Evolutionary conservation across 2,888 invertebrate species (phyloP).

Genomic region (Papilio gigon): DNA sequence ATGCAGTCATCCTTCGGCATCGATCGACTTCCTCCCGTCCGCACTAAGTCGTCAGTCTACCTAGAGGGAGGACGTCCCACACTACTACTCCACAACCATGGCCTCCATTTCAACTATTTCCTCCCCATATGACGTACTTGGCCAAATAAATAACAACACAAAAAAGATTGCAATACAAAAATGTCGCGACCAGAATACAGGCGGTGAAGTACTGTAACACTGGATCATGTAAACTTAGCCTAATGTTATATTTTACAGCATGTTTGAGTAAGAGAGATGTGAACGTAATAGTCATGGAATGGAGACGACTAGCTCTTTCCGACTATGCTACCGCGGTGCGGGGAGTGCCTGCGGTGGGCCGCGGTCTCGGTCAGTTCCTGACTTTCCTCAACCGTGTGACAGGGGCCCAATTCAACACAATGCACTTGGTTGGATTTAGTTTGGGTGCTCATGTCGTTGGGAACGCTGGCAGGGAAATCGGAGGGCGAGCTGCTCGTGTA

Average conservation of each 20-base stretch:
- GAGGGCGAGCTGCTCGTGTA: constrained; percentile 65
- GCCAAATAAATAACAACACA: too few relatives aligned
- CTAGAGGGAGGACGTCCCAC: too few relatives aligned
- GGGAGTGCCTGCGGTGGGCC: constrained; percentile 67
- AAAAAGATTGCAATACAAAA: too few relatives aligned
- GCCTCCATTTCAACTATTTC: too few relatives aligned
- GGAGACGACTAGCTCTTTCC: constrained; percentile 61
- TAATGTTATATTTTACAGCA: constrained; percentile 50
- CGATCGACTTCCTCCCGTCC: too few relatives aligned
- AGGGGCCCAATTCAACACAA: constrained; percentile 55
- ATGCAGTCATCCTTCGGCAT: too few relatives aligned
- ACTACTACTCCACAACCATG: too few relatives aligned
- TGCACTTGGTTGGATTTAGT: constrained; percentile 77
- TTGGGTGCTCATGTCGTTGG: constrained; percentile 76
- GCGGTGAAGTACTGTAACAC: background rate
- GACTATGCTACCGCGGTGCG: constrained; percentile 61
- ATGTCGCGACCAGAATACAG: too few relatives aligned
- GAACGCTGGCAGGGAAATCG: constrained; percentile 64
- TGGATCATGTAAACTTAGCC: background rate
- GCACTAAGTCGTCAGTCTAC: too few relatives aligned
- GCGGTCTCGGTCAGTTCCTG: constrained; percentile 69
- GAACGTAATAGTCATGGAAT: constrained; percentile 72
- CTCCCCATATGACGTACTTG: too few relatives aligned
- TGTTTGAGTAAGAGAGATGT: constrained; percentile 58
- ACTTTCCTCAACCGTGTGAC: constrained; percentile 58